phyloP scores from a whole-genome alignment of 2,797 vertebrate species.

The Rhinogobio ventralis region DNA sequence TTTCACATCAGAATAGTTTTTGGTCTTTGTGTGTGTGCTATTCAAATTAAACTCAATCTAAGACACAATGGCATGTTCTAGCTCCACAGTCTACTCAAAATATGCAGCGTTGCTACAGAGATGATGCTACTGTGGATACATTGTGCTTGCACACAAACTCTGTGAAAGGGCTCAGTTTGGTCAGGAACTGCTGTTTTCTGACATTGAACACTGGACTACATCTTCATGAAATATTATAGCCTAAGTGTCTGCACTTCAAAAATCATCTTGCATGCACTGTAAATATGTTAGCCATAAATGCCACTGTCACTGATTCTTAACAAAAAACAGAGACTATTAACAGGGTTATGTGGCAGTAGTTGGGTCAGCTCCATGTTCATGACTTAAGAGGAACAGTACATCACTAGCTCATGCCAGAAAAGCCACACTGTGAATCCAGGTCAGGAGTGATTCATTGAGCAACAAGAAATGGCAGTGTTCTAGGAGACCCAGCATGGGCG shows the following conservation, averaged over 20 bases:
- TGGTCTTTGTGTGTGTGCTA: neutral
- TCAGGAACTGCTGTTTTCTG: neutral
- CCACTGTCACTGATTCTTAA: slow-evolving; percentile 69
- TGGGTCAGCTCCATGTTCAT: slow-evolving; percentile 18
- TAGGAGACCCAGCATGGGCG: slow-evolving; percentile 17
- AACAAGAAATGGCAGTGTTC: slow-evolving; percentile 31
- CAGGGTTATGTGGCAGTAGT: slow-evolving; percentile 17
- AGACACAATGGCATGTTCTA: neutral
- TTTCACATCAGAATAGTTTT: neutral
- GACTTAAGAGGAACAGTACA: slow-evolving; percentile 20
- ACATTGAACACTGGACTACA: neutral
- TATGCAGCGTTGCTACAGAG: neutral
- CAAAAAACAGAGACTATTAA: slow-evolving; percentile 66
- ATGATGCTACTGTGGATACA: slow-evolving; percentile 8
- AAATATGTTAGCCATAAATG: slow-evolving; percentile 66
- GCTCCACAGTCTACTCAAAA: neutral
- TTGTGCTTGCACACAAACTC: neutral
- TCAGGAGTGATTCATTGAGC: slow-evolving; percentile 21
- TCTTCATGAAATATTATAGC: slow-evolving; percentile 24
- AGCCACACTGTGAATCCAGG: slow-evolving; percentile 34
- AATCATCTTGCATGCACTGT: neutral
- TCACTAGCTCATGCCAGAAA: slow-evolving; percentile 15
- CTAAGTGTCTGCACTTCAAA: neutral
- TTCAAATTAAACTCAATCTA: slow-evolving; percentile 1
- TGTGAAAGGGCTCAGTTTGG: neutral